Base-by-base conservation (phyloP, 1,140 invertebrate species). In the Drosophila busckii region DNA sequence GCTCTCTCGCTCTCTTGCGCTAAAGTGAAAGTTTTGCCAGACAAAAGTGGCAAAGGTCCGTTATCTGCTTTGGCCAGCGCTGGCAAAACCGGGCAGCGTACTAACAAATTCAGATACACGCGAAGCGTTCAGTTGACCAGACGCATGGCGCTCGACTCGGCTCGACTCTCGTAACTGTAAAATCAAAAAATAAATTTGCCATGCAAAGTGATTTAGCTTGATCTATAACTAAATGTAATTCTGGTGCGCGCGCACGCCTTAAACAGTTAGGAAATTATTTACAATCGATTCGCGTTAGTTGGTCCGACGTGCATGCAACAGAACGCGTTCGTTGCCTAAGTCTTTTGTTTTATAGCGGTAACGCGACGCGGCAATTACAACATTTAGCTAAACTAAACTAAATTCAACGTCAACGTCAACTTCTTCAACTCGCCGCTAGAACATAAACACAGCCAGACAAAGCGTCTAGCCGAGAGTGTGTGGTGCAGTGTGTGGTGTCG, bases 41-140 rank as follows among this genome's bases (percentile, higher is more conserved):
- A 85, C 66, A 85, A 85, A 82, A 85, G 75, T 73, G 70, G 76
- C 70, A 62, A 82, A 83, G 82, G 82, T 85, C 82, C 82, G 82
- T 85, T 85, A 85, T 85, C 82, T 76, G 44, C 19, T 45, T n/a
- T 61, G 67, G 67, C 75, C 71, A 73, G 63, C 28, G 67, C 40
- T 80, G 56, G 66, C 49, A 35, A 55, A 62, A n/a, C n/a, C 64
- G 58, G 48, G 64, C 45, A 50, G 55, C 54, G 48, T 49, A 34
- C 68, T 73, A 45, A 58, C 67, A 70, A 65, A n/a, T n/a, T 70
- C 78, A 83, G 76, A 83, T 54, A 83, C 58, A 83, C 76, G 76
- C 78, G 76, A 65, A 75, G 64, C 82, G 82, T 85, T 80, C 82
- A 85, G 59, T 68, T 75, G 70, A 82, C 67, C 75, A 75, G 82